These are phyloP conservation scores for Cataglyphis rosenhaueri DNA, from an alignment of 2,888 invertebrate genomes.

Conservation along the genomic window DNA sequence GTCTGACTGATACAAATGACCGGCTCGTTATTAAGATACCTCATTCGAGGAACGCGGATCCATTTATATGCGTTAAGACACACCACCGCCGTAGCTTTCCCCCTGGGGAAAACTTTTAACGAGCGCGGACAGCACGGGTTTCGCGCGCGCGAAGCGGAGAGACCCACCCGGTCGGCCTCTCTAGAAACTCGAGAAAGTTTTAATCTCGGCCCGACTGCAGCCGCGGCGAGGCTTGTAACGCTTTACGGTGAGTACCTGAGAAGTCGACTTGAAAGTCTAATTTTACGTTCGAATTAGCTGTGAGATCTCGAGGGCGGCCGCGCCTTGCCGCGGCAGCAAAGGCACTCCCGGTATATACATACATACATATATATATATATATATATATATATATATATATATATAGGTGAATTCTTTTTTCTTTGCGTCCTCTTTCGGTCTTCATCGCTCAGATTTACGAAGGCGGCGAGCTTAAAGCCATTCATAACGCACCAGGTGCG, in stretches of 20 bases:
- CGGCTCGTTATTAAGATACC: constrained; percentile 78
- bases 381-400: no score
- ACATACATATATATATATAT: no score
- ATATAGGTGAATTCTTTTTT: constrained; percentile 43
- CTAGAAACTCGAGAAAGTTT: constrained; percentile 72
- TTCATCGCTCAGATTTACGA: constrained; percentile 53
- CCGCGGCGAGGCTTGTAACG: constrained; percentile 68
- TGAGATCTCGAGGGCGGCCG: constrained; percentile 13
- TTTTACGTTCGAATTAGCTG: constrained; percentile 68
- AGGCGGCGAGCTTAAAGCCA: constrained; percentile 45
- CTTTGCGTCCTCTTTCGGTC: constrained; percentile 1
- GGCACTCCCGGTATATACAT: constrained; percentile 8
- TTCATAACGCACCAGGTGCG: constrained; percentile 66
- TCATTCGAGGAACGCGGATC: constrained; percentile 67
- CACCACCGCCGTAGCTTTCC: constrained; percentile 70
- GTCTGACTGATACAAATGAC: constrained; percentile 78
- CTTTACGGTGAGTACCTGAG: constrained; percentile 77
- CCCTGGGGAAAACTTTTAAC: constrained; percentile 78
- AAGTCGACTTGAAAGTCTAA: constrained; percentile 74
- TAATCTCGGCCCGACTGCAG: constrained; percentile 77
- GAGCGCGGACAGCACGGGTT: constrained; percentile 72
- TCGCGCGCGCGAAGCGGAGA: neutral
- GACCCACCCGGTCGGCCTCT: constrained; percentile 13
- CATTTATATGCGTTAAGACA: constrained; percentile 81
- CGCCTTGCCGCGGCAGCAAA: neutral